Evolutionary conservation across 2,113 vertebrate species (phyloP).

Genomic region (Candoia aspera): DNA sequence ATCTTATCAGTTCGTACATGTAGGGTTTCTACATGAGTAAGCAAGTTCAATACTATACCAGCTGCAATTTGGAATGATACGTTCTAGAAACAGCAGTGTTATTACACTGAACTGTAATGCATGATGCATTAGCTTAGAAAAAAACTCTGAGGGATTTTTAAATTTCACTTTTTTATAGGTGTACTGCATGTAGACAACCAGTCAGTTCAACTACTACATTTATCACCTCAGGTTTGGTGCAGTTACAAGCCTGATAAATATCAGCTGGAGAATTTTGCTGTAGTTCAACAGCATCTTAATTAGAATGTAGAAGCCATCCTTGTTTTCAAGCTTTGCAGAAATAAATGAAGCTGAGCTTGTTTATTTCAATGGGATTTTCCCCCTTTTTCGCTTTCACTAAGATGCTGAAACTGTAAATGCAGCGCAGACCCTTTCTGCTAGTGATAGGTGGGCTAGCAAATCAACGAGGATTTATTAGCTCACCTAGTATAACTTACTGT

Average conservation of each 20-base stretch:
- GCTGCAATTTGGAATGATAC: neutral
- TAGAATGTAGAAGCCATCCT: neutral
- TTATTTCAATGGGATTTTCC: neutral
- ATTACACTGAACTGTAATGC: accelerated
- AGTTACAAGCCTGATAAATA: constrained; percentile 26
- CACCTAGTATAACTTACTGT: constrained; percentile 54
- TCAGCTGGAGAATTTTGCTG: constrained; percentile 12
- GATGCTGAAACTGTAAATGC: constrained; percentile 15
- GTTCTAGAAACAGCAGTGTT: neutral
- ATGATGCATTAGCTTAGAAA: neutral
- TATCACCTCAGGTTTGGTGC: neutral
- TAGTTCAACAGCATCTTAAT: constrained; percentile 37
- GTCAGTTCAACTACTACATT: neutral
- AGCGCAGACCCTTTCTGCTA: constrained; percentile 44
- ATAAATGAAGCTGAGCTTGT: constrained; percentile 7
- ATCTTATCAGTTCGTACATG: neutral
- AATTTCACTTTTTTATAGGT: neutral
- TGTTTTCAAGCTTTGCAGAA: constrained; percentile 11
- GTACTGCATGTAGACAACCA: neutral
- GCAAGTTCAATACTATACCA: neutral
- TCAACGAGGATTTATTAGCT: constrained; percentile 19
- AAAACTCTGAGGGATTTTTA: neutral
- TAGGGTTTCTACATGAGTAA: neutral
- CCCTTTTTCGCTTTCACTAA: constrained; percentile 3
- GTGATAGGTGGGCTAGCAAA: constrained; percentile 51